Evolutionary conservation across 2,888 invertebrate genomes (phyloP), one percentile per base, ranked within the genome.

Genomic region (Crematogaster levior): DNA sequence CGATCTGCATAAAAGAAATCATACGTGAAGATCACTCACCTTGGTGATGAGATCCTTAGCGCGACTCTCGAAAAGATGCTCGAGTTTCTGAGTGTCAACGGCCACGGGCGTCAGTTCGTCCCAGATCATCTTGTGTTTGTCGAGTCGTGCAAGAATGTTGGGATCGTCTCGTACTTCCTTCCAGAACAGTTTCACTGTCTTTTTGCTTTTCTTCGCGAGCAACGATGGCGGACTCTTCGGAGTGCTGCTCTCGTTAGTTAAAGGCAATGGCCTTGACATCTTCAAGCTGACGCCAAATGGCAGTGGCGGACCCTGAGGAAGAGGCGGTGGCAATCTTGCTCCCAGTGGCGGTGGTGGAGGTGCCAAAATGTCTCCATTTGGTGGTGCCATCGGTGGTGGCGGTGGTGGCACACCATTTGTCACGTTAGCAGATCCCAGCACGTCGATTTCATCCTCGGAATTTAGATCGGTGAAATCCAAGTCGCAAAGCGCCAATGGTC

Each of bases 131-230:
- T 94, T 94, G 87, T 93, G 93, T 74, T 93, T 93, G 70, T 93
- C 97, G 96, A 86, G 95, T 95, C 93, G 90, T n/a, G 86, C 94
- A 66, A 97, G 95, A 85, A 96, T 96, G 48, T 97, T 95, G 0
- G 97, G 96, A 92, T 97, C 97, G 88, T 98, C 98, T 89, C 97
- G 96, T 9, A 98, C 97, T 95, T 99, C 99, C 93, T 98, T 98
- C 99, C 99, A 99, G 94, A 99, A 99, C 73, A 99, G 95, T 95
- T 99, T 99, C 18, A 99, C 98, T 34, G 99, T 99, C 94, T 99
- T 98, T 95, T 99, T 99, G 93, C 97, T 98, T 93, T 98, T 98
- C 93, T 97, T 97, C 56, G 96, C 74, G 86, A 86, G 88, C 90
- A 93, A 77, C 86, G 92, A 88, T 12, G 91, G 90, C 68, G 93